phyloP scores from a whole-genome alignment of 2,888 invertebrate genomes.

The Drosophila setosimentum region DNA sequence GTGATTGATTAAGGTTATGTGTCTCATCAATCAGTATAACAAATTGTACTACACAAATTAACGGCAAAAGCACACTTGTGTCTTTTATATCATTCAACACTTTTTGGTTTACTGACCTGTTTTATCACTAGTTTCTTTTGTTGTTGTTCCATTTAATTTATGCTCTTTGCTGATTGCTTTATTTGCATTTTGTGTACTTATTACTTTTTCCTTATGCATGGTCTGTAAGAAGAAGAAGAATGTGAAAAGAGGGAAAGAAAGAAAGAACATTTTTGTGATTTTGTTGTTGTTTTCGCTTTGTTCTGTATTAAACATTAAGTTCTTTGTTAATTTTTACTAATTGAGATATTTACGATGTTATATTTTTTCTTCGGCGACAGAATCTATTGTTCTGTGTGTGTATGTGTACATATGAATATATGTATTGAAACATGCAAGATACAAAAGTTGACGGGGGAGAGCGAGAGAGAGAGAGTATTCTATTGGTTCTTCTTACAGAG shows the following conservation, averaged over 20 bases:
- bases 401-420: neutral
- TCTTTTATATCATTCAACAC: slow-evolving; percentile 19
- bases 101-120: slow-evolving; percentile 69
- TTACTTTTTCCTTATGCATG: slow-evolving; percentile 75
- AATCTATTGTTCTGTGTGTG: slow-evolving; percentile 6
- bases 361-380: neutral
- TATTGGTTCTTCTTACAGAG: neutral
- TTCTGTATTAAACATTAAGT: neutral
- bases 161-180: slow-evolving; percentile 73
- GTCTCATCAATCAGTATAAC: slow-evolving; percentile 42
- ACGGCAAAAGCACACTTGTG: slow-evolving; percentile 1
- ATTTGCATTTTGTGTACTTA: slow-evolving; percentile 67
- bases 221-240: slow-evolving; percentile 64
- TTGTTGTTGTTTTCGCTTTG: slow-evolving; percentile 11
- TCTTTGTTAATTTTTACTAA: slow-evolving; percentile 1
- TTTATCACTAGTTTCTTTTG: slow-evolving; percentile 81
- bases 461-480: neutral
- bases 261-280: slow-evolving; percentile 18
- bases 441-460: neutral
- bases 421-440: neutral
- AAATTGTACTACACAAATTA: slow-evolving; percentile 4
- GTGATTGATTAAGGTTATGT: slow-evolving; percentile 57
- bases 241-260: slow-evolving; percentile 27
- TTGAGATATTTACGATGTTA: slow-evolving; percentile 10
- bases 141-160: slow-evolving; percentile 77